phyloP scores from a whole-genome alignment of 2,113 vertebrate species.

The Albula goreensis region DNA sequence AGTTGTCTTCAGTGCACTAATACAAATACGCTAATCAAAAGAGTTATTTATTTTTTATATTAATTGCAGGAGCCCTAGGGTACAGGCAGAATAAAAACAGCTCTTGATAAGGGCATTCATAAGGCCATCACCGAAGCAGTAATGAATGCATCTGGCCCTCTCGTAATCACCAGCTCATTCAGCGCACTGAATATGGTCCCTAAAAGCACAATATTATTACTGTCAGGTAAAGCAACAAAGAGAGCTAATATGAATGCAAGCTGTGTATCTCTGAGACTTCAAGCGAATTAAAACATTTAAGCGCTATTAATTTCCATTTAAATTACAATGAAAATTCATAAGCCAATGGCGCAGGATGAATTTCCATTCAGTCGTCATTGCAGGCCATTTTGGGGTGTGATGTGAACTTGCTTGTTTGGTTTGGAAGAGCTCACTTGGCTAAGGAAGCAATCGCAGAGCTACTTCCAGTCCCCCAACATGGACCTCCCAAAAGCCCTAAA shows the following conservation, averaged over 20 bases:
- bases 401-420: not conserved
- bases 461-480: not conserved
- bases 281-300: constrained; percentile 6
- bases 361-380: not conserved
- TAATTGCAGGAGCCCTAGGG: not conserved
- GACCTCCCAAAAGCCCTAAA: no score
- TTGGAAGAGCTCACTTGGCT: not conserved
- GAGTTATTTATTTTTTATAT: not conserved
- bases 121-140: not conserved
- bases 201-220: constrained; percentile 6
- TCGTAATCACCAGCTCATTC: not conserved
- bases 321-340: not conserved
- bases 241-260: not conserved
- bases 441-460: not conserved
- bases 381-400: not conserved
- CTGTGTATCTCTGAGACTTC: not conserved
- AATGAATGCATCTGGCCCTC: not conserved
- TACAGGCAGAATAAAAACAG: not conserved
- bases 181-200: not conserved
- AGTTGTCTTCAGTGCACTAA: not conserved
- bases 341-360: not conserved
- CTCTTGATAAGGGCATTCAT: not conserved
- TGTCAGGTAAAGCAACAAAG: not conserved
- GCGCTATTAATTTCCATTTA: not conserved
- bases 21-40: not conserved